Evolutionary conservation across 2,888 invertebrate genomes (phyloP).

Genomic region (Aporophyla lueneburgensis): DNA sequence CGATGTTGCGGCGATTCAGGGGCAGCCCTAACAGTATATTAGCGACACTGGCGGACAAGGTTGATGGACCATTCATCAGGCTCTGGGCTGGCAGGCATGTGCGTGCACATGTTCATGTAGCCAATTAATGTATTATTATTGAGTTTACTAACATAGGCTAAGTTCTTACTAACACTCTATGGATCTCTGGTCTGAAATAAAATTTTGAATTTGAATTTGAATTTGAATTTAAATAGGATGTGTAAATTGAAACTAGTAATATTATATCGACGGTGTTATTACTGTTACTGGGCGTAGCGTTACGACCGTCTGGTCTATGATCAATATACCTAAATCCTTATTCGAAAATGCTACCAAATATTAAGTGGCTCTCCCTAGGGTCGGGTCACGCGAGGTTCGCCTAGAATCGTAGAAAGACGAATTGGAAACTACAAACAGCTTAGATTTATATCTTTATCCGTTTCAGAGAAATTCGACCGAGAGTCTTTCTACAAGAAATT

Average conservation of each 20-base stretch:
- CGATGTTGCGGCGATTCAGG: too few species aligned
- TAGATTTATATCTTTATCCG: slow-evolving; percentile 48
- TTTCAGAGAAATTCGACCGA: slow-evolving; percentile 25
- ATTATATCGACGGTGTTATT: neutral
- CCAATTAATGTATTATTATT: too few species aligned
- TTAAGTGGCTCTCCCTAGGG: slow-evolving; percentile 32
- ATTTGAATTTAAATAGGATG: too few species aligned
- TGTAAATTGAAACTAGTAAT: neutral
- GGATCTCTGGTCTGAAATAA: too few species aligned
- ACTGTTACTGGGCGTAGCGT: neutral
- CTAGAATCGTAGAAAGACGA: slow-evolving; percentile 32
- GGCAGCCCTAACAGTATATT: too few species aligned
- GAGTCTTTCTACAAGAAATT: slow-evolving; percentile 27
- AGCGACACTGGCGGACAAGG: too few species aligned
- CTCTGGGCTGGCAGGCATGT: too few species aligned
- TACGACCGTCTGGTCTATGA: neutral
- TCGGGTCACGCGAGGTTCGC: slow-evolving; percentile 28
- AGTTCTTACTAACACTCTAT: too few species aligned
- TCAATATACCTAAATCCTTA: slow-evolving; percentile 11
- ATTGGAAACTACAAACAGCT: slow-evolving; percentile 52
- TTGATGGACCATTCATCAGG: too few species aligned
- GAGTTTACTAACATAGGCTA: too few species aligned
- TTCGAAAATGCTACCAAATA: slow-evolving; percentile 35
- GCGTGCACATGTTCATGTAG: too few species aligned
- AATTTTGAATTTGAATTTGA: too few species aligned